Percentiles rank a stretch among this genome's conserved stretches.
Conservation (phyloP, 2,797 vertebrate species). For the Coranthus polyacanthus region DNA sequence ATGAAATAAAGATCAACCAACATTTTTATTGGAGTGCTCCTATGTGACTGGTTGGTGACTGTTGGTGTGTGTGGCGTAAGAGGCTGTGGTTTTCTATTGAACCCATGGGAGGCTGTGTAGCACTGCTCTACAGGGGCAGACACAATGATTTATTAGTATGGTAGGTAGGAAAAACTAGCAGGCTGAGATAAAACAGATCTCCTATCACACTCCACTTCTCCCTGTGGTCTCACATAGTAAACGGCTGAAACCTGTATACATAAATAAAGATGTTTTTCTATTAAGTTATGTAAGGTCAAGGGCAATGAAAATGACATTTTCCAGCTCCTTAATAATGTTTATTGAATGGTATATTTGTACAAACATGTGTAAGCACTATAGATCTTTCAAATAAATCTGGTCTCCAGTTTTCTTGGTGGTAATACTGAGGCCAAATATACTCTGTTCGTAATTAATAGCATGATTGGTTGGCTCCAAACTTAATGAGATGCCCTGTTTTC, state of each 20-base stretch:
- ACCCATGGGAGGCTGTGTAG: constrained; percentile 70
- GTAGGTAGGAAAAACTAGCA: constrained; percentile 60
- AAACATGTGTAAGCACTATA: neutral
- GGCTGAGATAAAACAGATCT: constrained; percentile 74
- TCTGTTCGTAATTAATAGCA: constrained; percentile 30
- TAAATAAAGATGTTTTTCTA: constrained; percentile 8
- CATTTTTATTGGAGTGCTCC: constrained; percentile 61
- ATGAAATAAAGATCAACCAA: constrained; percentile 76
- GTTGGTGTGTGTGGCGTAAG: constrained; percentile 49
- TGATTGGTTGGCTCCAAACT: constrained; percentile 25
- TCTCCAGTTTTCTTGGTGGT: constrained; percentile 12
- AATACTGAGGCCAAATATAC: constrained; percentile 2
- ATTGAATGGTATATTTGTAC: constrained; percentile 12
- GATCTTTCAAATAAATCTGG: neutral
- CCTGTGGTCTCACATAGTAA: constrained; percentile 22
- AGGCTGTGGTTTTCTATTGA: constrained; percentile 73
- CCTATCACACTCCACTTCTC: constrained; percentile 55
- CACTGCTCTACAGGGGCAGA: constrained; percentile 66
- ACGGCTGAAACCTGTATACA: constrained; percentile 6
- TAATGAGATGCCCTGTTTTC: constrained; percentile 50
- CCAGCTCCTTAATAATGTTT: constrained; percentile 30
- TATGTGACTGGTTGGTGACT: constrained; percentile 57
- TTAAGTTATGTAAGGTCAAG: constrained; percentile 22
- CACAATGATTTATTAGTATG: constrained; percentile 76
- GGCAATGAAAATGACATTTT: constrained; percentile 12